Base-by-base conservation (phyloP, 2,797 vertebrate species). In the Simalia tracyae region DNA sequence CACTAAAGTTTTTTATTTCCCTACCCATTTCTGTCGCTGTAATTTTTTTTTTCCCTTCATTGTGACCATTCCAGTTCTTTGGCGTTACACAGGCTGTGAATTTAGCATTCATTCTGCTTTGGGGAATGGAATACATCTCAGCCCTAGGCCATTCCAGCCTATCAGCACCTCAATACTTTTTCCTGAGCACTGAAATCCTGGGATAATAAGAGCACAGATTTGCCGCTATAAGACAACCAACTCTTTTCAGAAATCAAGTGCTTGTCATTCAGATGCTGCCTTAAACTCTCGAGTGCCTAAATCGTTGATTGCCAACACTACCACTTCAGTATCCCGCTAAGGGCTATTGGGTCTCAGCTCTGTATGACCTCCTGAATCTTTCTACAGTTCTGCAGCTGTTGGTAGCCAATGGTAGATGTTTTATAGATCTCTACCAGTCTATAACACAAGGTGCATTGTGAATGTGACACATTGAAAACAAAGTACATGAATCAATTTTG, bases 281-380 rank as follows among this genome's bases (percentile, higher is more conserved):
- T 98, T 98, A 98, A 98, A 98, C 97, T 97, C 93, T 97, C 89
- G 97, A 98, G 98, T 98, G 98, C 98, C 98, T 98, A 95, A 97
- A 97, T 94, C 97, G 97, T 97, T 95, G 95, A 97, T 97, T 98
- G 97, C 97, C 97, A 97, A 97, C 97, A 95, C 97, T 96, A 96
- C 97, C 96, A 96, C 96, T 95, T 94, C 97, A 97, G 97, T 97
- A 96, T 97, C 97, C 96, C 96, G 89, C 96, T 95, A 97, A 98
- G 97, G 98, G 97, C 97, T 98, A 57, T 96, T 95, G 66, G 72
- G 92, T 97, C 96, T 97, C 96, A 94, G 96, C 96, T 94, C 94
- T 91, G 91, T 93, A 89, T 89, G 89, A 95, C 95, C 94, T 93
- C 96, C 94, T 95, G 89, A 92, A 88, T 92, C 95, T 96, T 94